A percentile compares a stretch with the other conserved stretches of the same genome.
These are phyloP conservation scores for Mesoligia furuncula DNA, from an alignment of 2,888 invertebrate genomes.

Conservation along the genomic window DNA sequence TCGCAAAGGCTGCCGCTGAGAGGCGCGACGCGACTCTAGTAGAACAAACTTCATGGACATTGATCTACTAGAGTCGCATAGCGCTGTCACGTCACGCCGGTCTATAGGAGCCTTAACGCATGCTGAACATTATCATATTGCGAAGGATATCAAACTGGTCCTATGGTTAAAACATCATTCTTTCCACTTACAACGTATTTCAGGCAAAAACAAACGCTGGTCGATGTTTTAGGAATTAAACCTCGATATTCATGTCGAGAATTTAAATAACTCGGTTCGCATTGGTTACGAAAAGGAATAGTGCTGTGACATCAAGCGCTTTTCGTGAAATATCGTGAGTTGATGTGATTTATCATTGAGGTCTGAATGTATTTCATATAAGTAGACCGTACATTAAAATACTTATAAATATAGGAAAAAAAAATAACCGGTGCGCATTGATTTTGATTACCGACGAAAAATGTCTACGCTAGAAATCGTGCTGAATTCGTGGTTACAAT, in stretches of 20 bases:
- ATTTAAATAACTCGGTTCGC: conserved; percentile 30
- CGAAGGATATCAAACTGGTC: conserved; percentile 40
- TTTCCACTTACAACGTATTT: conserved; percentile 28
- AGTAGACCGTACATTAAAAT: background rate
- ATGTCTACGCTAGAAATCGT: background rate
- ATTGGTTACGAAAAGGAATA: conserved; percentile 22
- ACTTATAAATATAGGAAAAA: background rate
- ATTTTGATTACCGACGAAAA: background rate
- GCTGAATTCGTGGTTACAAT: background rate
- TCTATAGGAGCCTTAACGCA: background rate
- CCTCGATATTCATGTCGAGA: conserved; percentile 19
- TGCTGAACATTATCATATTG: conserved; percentile 53
- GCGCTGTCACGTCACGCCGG: background rate
- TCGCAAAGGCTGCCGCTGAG: background rate
- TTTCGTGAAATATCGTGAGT: background rate
- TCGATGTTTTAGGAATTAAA: conserved; percentile 35
- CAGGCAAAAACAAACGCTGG: conserved; percentile 28
- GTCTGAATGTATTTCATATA: background rate
- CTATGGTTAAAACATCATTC: conserved; percentile 57
- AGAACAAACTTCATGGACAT: background rate
- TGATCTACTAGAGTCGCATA: background rate
- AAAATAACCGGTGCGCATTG: background rate
- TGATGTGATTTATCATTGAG: background rate
- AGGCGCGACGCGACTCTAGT: background rate
- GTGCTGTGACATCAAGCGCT: conserved; percentile 26